Evolutionary conservation across 1,140 invertebrate genomes (phyloP).

Genomic region (Trichonephila clavipes): DNA sequence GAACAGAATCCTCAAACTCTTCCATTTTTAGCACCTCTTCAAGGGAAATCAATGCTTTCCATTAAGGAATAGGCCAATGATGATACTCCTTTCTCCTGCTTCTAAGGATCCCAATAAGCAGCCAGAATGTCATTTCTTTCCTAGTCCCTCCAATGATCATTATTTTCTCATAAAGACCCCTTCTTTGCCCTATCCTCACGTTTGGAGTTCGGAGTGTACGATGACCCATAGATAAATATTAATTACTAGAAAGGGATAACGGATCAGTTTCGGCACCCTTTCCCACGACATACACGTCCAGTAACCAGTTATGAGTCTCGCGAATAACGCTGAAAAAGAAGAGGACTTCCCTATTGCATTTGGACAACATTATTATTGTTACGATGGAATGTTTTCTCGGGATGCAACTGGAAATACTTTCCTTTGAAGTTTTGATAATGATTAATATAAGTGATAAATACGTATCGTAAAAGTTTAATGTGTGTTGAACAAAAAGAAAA

Average conservation of each 20-base stretch:
- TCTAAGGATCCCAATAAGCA: constrained; percentile 53
- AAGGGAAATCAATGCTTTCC: constrained; percentile 73
- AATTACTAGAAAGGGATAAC: constrained; percentile 71
- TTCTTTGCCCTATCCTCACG: constrained; percentile 68
- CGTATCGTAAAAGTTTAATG: too few species aligned
- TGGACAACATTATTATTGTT: constrained; percentile 50
- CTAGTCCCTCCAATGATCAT: constrained; percentile 55
- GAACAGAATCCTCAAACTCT: constrained; percentile 20
- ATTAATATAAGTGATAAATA: too few species aligned
- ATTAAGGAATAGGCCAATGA: constrained; percentile 69
- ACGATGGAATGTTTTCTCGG: background rate
- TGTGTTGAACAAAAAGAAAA: too few species aligned
- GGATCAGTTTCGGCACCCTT: constrained; percentile 51
- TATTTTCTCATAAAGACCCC: constrained; percentile 72
- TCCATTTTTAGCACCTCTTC: constrained; percentile 60
- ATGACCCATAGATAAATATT: constrained; percentile 70
- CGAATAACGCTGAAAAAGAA: background rate
- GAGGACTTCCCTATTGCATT: constrained; percentile 34
- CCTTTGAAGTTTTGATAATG: too few species aligned
- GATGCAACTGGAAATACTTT: background rate
- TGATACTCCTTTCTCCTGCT: constrained; percentile 50
- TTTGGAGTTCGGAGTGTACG: constrained; percentile 50
- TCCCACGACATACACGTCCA: constrained; percentile 52
- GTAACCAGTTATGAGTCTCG: constrained; percentile 1
- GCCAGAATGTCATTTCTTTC: constrained; percentile 61